Evolutionary conservation across 53 echinoderm and acorn worm species (phyloP).

Genomic region (Holothuria scabra): DNA sequence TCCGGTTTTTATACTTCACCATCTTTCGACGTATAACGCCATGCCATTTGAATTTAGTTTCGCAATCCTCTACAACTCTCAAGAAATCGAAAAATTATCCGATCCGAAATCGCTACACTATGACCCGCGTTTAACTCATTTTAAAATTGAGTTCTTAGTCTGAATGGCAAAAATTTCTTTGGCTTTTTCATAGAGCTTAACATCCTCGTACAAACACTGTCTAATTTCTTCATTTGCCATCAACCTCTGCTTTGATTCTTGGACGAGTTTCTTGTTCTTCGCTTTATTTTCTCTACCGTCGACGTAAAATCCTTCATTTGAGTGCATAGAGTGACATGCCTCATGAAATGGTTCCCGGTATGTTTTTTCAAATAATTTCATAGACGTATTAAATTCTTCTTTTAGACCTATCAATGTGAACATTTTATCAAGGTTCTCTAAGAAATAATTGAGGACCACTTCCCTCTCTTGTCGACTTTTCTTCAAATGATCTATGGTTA

Average conservation of each 20-base stretch:
- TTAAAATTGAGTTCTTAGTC: not conserved
- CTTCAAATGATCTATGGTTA: conserved; percentile 4
- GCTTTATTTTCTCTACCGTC: not conserved
- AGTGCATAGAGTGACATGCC: not conserved
- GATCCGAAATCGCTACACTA: too few species aligned
- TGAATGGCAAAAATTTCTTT: conserved; percentile 21
- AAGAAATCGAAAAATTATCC: too few species aligned
- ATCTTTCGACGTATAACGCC: too few species aligned
- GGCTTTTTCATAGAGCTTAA: conserved; percentile 33
- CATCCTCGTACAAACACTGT: conserved; percentile 15
- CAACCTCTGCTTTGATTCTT: not conserved
- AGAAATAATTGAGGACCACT: conserved; percentile 1
- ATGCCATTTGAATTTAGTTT: too few species aligned
- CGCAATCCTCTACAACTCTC: too few species aligned
- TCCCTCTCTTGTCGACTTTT: conserved; percentile 3
- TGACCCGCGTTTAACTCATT: not conserved
- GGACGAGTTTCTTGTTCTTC: not conserved
- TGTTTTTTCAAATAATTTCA: not conserved
- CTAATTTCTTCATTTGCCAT: conserved; percentile 3
- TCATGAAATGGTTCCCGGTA: conserved; percentile 13
- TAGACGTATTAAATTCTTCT: conserved; percentile 18
- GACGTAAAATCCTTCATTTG: conserved; percentile 17
- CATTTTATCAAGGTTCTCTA: conserved; percentile 26
- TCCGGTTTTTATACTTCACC: too few species aligned
- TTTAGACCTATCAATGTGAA: conserved; percentile 21